Percentiles rank a stretch among this genome's conserved stretches.
phyloP scores from a whole-genome alignment of 2,888 invertebrate species.

The Drosophila multiciliata region DNA sequence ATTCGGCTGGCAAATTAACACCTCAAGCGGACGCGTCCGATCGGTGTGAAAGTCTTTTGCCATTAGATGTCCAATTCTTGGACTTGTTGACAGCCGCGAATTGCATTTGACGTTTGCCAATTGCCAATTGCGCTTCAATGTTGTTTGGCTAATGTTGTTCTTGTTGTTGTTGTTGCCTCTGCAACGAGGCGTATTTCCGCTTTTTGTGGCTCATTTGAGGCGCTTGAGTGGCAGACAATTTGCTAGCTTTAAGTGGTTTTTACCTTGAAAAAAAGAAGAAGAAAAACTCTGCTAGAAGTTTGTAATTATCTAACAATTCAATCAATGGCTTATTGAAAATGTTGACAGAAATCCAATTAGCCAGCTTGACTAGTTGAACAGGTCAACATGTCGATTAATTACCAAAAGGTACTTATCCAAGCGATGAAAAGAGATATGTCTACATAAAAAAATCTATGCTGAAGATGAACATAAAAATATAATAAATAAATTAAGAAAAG shows the following conservation, averaged over 20 bases:
- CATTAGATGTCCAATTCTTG: slow-evolving; percentile 66
- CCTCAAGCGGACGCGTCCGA: slow-evolving; percentile 56
- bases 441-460: background rate
- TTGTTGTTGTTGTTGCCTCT: slow-evolving; percentile 16
- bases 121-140: slow-evolving; percentile 44
- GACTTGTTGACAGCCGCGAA: slow-evolving; percentile 59
- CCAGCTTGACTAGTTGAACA: background rate
- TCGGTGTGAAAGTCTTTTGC: slow-evolving; percentile 62
- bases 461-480: background rate
- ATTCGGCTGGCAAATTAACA: slow-evolving; percentile 67
- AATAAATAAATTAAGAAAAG: too few species aligned
- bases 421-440: background rate
- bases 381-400: background rate
- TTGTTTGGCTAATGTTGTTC: slow-evolving; percentile 42
- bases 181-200: slow-evolving; percentile 62
- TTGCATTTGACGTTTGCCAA: slow-evolving; percentile 51
- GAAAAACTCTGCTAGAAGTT: background rate
- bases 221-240: slow-evolving; percentile 38
- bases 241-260: slow-evolving; percentile 10
- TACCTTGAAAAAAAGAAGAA: background rate
- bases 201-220: slow-evolving; percentile 66
- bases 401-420: background rate
- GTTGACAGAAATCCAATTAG: background rate
- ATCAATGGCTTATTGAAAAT: slow-evolving; percentile 1
- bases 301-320: background rate